Percentiles rank a stretch among this genome's conserved stretches.
Evolutionary conservation across 1,140 invertebrate species (phyloP).

Genomic region (Drosophila fuyamai): DNA sequence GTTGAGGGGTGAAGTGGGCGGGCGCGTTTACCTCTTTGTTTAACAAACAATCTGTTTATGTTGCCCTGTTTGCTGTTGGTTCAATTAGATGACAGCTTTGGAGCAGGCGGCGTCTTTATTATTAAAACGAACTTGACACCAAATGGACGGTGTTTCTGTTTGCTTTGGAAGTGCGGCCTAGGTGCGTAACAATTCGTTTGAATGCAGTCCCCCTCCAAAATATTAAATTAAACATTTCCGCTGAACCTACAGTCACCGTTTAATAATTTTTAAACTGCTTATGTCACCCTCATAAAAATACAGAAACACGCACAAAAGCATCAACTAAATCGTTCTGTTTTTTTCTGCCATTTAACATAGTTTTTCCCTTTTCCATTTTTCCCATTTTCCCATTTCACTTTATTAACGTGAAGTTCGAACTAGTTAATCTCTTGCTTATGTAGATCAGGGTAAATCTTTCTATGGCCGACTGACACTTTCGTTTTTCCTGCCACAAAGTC

Average conservation of each 20-base stretch:
- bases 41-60: constrained; percentile 74
- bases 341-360: constrained; percentile 21
- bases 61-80: constrained; percentile 27
- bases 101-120: constrained; percentile 55
- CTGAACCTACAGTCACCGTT: constrained; percentile 17
- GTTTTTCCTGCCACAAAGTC: constrained; percentile 57
- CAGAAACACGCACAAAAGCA: constrained; percentile 26
- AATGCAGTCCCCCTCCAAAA: constrained; percentile 24
- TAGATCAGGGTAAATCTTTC: constrained; percentile 23
- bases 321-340: constrained; percentile 8
- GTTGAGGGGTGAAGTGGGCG: constrained; percentile 14
- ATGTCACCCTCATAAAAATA: constrained; percentile 55
- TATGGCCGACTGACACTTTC: constrained; percentile 38
- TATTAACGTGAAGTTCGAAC: constrained; percentile 25
- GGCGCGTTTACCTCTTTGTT: constrained; percentile 62
- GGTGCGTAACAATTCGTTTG: constrained; percentile 51
- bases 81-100: constrained; percentile 25
- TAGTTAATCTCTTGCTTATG: constrained; percentile 44
- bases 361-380: constrained; percentile 24
- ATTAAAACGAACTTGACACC: constrained; percentile 80
- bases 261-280: constrained; percentile 44
- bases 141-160: constrained; percentile 57
- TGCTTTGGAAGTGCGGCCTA: constrained; percentile 62
- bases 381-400: constrained; percentile 14
- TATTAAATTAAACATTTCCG: constrained; percentile 71